Conservation (phyloP, 1,140 invertebrate species). For the Macrocentrus cingulum region DNA sequence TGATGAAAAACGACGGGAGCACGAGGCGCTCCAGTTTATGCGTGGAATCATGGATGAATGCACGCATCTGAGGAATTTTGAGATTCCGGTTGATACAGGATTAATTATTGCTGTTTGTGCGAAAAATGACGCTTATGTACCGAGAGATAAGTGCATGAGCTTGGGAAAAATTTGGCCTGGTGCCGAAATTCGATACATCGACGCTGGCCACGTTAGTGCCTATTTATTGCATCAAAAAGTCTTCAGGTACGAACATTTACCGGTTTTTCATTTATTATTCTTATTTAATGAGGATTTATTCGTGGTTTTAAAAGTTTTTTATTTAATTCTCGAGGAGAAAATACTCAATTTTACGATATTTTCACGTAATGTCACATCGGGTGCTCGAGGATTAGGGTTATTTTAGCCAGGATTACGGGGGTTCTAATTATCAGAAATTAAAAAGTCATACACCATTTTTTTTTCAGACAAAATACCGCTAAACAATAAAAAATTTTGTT, state of each 20-base stretch:
- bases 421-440: too few relatives aligned
- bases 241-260: constrained; percentile 84
- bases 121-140: constrained; percentile 90
- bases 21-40: constrained; percentile 92
- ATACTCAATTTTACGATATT: too few relatives aligned
- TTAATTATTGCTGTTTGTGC: constrained; percentile 86
- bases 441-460: too few relatives aligned
- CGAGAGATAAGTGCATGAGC: constrained; percentile 76
- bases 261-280: neutral
- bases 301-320: neutral
- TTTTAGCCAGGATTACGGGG: too few relatives aligned
- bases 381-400: too few relatives aligned
- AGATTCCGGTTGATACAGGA: constrained; percentile 79
- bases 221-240: constrained; percentile 84
- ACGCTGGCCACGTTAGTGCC: constrained; percentile 88
- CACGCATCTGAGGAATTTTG: constrained; percentile 93
- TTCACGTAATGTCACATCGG: too few relatives aligned
- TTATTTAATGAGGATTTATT: neutral
- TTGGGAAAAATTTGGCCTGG: constrained; percentile 91
- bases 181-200: constrained; percentile 81
- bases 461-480: too few relatives aligned
- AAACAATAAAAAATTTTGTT: too few relatives aligned
- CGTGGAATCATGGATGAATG: constrained; percentile 98
- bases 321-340: too few relatives aligned
- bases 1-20: constrained; percentile 58